Percentiles rank a stretch among this genome's conserved stretches.
These are phyloP conservation scores for Agapostemon virescens DNA, from an alignment of 2,888 invertebrate species.

Conservation along the genomic window DNA sequence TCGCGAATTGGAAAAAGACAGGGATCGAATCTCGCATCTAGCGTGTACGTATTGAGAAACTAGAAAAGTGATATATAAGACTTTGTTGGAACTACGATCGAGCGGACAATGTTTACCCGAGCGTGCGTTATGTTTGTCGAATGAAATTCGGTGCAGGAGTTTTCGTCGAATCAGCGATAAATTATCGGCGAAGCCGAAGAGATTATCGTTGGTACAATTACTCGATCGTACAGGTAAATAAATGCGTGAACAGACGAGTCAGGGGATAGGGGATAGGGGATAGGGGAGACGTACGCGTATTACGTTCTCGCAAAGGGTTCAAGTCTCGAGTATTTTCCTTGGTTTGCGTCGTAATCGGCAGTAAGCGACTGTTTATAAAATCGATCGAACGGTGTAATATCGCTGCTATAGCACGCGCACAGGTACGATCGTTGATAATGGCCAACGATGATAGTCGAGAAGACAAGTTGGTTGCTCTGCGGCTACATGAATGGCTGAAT, in stretches of 20 bases:
- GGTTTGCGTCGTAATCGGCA: not conserved
- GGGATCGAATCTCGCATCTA: not conserved
- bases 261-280: no score
- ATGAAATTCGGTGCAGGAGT: not conserved
- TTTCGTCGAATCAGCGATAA: not conserved
- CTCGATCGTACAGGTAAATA: not conserved
- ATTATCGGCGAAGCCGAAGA: no score
- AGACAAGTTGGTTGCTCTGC: constrained; percentile 6
- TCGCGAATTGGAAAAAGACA: not conserved
- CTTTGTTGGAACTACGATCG: no score
- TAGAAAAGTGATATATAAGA: not conserved
- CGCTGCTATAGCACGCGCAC: not conserved
- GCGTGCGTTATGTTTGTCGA: not conserved
- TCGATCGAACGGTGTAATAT: not conserved
- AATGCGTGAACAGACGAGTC: not conserved
- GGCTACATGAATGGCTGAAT: constrained; percentile 1
- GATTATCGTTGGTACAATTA: not conserved
- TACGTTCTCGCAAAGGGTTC: not conserved
- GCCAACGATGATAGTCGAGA: constrained; percentile 1
- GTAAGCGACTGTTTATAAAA: not conserved
- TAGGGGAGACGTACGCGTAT: no score
- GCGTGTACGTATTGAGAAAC: not conserved
- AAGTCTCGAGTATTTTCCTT: not conserved
- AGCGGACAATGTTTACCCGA: not conserved
- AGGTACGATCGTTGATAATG: constrained; percentile 5